Conservation (phyloP, 2,888 invertebrate species). For the Drosophila mimica region DNA sequence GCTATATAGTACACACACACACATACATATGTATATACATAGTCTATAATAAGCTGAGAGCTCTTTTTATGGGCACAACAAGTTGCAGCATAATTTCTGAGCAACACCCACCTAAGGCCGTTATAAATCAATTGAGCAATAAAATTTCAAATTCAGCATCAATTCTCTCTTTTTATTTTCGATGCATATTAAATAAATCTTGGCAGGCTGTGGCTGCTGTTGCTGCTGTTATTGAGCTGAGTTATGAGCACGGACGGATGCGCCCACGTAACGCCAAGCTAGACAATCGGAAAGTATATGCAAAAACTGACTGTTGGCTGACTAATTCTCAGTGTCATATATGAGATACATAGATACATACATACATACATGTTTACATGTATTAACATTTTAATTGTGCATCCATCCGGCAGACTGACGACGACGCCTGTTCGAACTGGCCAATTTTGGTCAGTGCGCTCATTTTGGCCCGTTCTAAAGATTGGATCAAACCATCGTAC, state of each 20-base stretch:
- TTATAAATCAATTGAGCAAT: slow-evolving; percentile 75
- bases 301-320: slow-evolving; percentile 65
- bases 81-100: slow-evolving; percentile 32
- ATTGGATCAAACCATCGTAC: slow-evolving; percentile 11
- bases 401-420: slow-evolving; percentile 53
- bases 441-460: slow-evolving; percentile 66
- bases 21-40: no score
- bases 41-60: slow-evolving; percentile 19
- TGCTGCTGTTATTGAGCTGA: slow-evolving; percentile 42
- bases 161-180: slow-evolving; percentile 11
- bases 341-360: not conserved
- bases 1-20: not conserved
- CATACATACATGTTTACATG: not conserved
- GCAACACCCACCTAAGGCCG: slow-evolving; percentile 65
- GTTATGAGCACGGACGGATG: slow-evolving; percentile 49
- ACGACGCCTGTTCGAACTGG: slow-evolving; percentile 19
- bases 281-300: slow-evolving; percentile 46
- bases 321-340: slow-evolving; percentile 58
- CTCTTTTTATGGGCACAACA: slow-evolving; percentile 48
- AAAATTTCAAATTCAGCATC: slow-evolving; percentile 42
- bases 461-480: slow-evolving; percentile 24
- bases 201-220: slow-evolving; percentile 18
- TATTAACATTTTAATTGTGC: slow-evolving; percentile 62
- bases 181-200: slow-evolving; percentile 37
- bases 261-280: slow-evolving; percentile 66